Evolutionary conservation across 2,113 vertebrate genomes (phyloP), one percentile per base, ranked within the genome.

Genomic region (Hippolais icterina): DNA sequence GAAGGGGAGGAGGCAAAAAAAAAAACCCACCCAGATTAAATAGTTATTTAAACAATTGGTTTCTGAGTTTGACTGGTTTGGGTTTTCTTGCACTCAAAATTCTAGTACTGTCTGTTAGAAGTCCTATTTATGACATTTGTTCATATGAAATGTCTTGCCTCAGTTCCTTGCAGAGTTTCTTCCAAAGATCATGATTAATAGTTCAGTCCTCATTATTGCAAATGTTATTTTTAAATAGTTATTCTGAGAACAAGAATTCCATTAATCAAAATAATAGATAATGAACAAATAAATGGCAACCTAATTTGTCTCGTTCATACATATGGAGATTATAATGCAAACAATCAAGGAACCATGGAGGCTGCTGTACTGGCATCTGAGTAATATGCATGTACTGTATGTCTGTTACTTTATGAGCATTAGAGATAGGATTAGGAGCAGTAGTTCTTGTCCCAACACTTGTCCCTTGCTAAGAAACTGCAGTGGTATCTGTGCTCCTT

Each of bases 221-320:
- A 97, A 90, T 98, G 95, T 91, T 98, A 97, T 96, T 97, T 97
- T 96, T 96, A 97, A 97, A 94, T 88, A 95, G 96, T 96, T 97
- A 94, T 96, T 93, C 94, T 95, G 82, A 94, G 95, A 97, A 93
- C 92, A 94, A 97, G 96, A 98, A 98, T 98, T 98, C 97, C 98
- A 98, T 98, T 98, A 98, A 98, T 99, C 98, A 98, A 98, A 98
- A 98, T 98, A 98, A 98, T 98, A 98, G 91, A 98, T 98, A 98
- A 98, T 97, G 98, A 98, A 98, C 97, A 98, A 98, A 98, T 98
- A 98, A 98, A 97, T 98, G 98, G 98, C 98, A 98, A 91, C 97
- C 97, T 97, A 96, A 97, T 98, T 98, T 98, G 97, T 98, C 98
- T 98, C 98, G 96, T 98, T 98, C 97, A 98, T 97, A 98, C 97